Conservation (phyloP, 2,113 vertebrate genomes). For the Heterocephalus glaber region DNA sequence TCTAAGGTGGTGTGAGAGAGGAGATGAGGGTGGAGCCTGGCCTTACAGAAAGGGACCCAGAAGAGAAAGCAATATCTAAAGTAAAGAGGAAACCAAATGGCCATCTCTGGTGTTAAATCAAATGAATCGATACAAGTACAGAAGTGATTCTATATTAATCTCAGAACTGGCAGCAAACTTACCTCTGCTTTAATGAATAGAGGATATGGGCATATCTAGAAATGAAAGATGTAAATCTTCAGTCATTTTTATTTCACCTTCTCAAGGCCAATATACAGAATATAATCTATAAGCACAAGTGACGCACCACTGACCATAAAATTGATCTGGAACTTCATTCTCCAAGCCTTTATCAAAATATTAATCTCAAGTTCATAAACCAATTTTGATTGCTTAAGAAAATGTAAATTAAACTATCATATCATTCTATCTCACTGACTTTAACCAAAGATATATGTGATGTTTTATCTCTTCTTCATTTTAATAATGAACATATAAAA, state of each 20-base stretch:
- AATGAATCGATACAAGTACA: background rate
- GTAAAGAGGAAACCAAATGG: fast-evolving
- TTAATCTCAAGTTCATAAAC: constrained; percentile 38
- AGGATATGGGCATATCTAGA: background rate
- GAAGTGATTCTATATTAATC: constrained; percentile 15
- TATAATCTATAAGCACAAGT: background rate
- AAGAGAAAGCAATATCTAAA: background rate
- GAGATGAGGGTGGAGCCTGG: fast-evolving
- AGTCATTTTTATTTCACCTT: constrained; percentile 58
- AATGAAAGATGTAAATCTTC: constrained; percentile 59
- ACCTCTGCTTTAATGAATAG: constrained; percentile 37
- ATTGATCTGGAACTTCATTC: constrained; percentile 59
- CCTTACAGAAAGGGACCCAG: background rate
- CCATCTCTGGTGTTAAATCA: background rate
- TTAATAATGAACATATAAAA: constrained; percentile 27
- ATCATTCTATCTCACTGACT: background rate
- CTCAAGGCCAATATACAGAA: constrained; percentile 57
- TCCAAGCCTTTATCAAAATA: constrained; percentile 55
- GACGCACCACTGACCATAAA: constrained; percentile 49
- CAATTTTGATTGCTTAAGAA: background rate
- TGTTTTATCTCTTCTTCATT: constrained; percentile 12
- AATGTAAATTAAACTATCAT: constrained; percentile 45
- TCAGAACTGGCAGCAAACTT: background rate
- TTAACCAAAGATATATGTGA: constrained; percentile 1
- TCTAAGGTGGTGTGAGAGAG: background rate